These are phyloP conservation scores for Netelia melanura DNA, from an alignment of 2,888 invertebrate species.

Conservation along the genomic window DNA sequence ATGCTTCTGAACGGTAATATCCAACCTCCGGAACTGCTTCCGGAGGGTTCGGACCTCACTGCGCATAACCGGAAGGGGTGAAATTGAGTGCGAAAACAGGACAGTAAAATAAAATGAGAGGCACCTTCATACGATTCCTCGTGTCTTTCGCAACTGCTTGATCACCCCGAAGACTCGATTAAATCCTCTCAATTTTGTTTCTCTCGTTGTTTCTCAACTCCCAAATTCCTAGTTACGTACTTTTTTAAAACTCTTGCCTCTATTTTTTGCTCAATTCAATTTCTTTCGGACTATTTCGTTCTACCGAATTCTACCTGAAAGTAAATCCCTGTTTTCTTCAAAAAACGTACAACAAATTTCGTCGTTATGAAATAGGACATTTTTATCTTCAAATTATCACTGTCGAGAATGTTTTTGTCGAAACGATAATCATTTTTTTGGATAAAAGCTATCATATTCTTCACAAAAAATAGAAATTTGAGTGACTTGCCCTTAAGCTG, in stretches of 20 bases:
- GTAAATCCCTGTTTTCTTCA: too few species aligned
- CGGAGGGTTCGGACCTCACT: conserved; percentile 39
- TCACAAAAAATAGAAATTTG: too few species aligned
- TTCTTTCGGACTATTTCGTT: too few species aligned
- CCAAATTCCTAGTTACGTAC: not conserved
- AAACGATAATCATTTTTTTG: too few species aligned
- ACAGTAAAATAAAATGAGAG: conserved; percentile 12
- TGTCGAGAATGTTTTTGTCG: too few species aligned
- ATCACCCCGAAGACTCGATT: not conserved
- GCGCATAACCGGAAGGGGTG: conserved; percentile 49
- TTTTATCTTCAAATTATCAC: too few species aligned
- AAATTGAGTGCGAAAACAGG: conserved; percentile 44
- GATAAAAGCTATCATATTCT: too few species aligned
- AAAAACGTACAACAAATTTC: too few species aligned
- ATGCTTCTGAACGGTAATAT: conserved; percentile 53
- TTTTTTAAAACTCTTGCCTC: not conserved
- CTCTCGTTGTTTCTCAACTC: not conserved
- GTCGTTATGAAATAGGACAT: too few species aligned
- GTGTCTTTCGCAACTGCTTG: not conserved
- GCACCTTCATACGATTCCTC: not conserved
- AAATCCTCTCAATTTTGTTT: not conserved
- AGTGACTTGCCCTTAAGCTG: too few species aligned
- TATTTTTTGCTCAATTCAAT: too few species aligned
- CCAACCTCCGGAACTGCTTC: conserved; percentile 35
- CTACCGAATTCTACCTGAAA: too few species aligned